Percentiles rank a stretch among this genome's conserved stretches.
phyloP scores from a whole-genome alignment of 1,140 invertebrate species.

The Euwallacea similis region DNA sequence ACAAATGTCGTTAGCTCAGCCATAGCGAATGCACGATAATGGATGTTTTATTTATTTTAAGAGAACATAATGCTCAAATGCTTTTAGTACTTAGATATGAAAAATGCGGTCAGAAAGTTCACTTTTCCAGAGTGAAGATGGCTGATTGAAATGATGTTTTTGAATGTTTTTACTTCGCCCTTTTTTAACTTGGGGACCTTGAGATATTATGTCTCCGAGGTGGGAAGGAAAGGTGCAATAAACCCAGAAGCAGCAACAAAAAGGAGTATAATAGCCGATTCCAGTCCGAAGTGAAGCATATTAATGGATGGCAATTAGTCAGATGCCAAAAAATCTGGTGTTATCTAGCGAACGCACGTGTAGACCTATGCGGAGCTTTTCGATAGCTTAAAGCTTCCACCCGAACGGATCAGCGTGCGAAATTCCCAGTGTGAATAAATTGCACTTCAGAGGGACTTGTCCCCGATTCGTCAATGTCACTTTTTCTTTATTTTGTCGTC shows the following conservation, averaged over 20 bases:
- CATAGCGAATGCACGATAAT: not conserved
- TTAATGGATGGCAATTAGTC: conserved; percentile 50
- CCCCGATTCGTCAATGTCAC: conserved; percentile 40
- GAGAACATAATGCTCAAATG: conserved; percentile 5
- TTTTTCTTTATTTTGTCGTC: conserved; percentile 40
- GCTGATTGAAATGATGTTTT: too few relatives aligned
- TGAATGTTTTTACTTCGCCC: not conserved
- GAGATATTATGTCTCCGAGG: not conserved
- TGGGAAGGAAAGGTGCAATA: conserved; percentile 30
- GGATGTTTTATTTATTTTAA: conserved; percentile 20
- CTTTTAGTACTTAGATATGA: conserved; percentile 13
- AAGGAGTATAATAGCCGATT: conserved; percentile 40
- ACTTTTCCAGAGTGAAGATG: too few relatives aligned
- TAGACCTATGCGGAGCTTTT: conserved; percentile 35
- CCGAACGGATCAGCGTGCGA: conserved; percentile 37
- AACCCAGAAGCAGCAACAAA: conserved; percentile 30
- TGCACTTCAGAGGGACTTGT: conserved; percentile 40
- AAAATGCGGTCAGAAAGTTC: not conserved
- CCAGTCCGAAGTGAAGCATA: conserved; percentile 46
- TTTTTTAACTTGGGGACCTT: not conserved
- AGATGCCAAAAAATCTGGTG: conserved; percentile 46
- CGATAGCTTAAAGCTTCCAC: conserved; percentile 33
- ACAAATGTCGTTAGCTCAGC: conserved; percentile 20
- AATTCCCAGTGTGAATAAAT: conserved; percentile 40
- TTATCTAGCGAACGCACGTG: conserved; percentile 46